Evolutionary conservation across 2,113 vertebrate species (phyloP).

Genomic region (Alethe diademata): DNA sequence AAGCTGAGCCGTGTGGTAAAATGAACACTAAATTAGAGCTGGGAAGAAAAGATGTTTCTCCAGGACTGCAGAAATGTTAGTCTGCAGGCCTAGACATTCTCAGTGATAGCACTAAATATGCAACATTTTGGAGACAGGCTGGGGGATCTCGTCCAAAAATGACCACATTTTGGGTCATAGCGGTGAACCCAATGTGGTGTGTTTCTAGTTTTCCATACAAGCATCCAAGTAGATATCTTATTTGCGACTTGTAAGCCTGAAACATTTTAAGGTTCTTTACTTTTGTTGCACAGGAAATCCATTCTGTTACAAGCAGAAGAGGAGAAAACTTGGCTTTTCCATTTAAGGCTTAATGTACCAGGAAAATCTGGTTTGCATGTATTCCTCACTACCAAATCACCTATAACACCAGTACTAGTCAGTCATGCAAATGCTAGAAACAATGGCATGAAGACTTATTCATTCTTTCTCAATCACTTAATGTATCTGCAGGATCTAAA

Average conservation of each 20-base stretch:
- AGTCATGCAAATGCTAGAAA: background rate
- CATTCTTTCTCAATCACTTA: background rate
- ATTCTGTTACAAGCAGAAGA: background rate
- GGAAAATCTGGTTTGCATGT: background rate
- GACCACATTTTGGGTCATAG: background rate
- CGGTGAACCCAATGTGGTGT: background rate
- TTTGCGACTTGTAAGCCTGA: background rate
- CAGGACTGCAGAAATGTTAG: background rate
- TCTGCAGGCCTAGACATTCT: background rate
- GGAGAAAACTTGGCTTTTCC: background rate
- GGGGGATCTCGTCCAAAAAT: background rate
- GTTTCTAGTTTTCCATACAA: background rate
- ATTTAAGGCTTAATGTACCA: background rate
- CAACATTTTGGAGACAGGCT: background rate
- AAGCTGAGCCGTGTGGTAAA: fast-evolving
- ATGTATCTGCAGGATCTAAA: background rate
- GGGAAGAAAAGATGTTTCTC: background rate
- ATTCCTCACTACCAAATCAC: background rate
- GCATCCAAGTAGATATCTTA: background rate
- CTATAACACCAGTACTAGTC: background rate
- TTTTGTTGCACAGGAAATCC: background rate
- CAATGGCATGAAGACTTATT: background rate
- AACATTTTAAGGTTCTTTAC: background rate
- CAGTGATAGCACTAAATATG: background rate
- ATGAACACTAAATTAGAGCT: background rate